These are phyloP conservation scores for Parasteatoda lunata DNA, from an alignment of 2,888 invertebrate genomes.

Conservation along the genomic window DNA sequence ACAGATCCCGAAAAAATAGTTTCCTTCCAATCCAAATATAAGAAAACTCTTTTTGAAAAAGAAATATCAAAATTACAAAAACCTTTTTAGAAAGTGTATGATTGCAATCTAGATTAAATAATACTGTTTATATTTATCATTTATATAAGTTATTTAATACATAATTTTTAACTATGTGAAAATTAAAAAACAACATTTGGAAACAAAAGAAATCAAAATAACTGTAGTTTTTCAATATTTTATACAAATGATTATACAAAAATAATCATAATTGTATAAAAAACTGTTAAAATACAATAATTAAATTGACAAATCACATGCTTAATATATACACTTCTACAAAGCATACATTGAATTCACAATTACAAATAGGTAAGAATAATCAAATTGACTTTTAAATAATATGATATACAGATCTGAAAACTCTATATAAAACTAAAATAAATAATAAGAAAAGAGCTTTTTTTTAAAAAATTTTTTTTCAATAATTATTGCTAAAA, in stretches of 20 bases:
- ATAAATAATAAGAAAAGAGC: too few relatives aligned
- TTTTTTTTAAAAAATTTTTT: too few relatives aligned
- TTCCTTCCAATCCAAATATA: not conserved
- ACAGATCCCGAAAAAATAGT: not conserved
- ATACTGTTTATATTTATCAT: not conserved
- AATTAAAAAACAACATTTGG: not conserved
- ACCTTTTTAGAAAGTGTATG: not conserved
- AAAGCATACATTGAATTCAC: too few relatives aligned
- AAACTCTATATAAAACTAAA: too few relatives aligned
- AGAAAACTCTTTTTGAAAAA: too few relatives aligned
- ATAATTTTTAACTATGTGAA: not conserved
- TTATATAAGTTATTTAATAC: not conserved
- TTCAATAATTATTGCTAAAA: too few relatives aligned
- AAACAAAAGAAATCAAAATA: not conserved
- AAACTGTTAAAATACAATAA: not conserved
- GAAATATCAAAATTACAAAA: not conserved
- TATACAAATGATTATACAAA: not conserved
- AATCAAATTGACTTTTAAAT: too few relatives aligned
- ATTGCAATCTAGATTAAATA: not conserved
- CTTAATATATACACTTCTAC: too few relatives aligned
- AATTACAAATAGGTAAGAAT: too few relatives aligned
- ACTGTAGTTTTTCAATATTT: not conserved
- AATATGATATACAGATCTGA: too few relatives aligned
- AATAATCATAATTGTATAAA: not conserved
- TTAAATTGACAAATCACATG: not conserved